phyloP scores from a whole-genome alignment of 2,113 vertebrate genomes.

The Arvicanthis niloticus region DNA sequence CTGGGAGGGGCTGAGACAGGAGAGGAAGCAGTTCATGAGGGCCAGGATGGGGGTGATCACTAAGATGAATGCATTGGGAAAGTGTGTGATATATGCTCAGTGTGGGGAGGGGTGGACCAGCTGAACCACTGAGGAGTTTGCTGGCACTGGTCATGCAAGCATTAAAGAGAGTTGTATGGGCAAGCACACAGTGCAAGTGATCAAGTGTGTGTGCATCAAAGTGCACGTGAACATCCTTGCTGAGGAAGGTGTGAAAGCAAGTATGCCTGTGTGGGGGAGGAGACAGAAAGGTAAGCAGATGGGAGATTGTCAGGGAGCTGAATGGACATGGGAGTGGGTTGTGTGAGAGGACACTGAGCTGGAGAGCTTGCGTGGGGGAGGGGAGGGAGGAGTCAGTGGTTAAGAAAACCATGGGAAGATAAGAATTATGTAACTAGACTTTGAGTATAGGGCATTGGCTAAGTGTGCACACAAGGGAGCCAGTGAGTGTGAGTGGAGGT shows the following conservation, averaged over 20 bases:
- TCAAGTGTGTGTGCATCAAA: fast-evolving
- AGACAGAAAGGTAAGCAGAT: conserved; percentile 33
- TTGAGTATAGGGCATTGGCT: neutral
- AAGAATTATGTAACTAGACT: neutral
- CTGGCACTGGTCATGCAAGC: neutral
- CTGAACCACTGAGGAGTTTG: neutral
- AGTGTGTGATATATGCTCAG: neutral
- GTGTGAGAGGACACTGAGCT: neutral
- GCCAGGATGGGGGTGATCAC: neutral
- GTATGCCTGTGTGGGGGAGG: neutral
- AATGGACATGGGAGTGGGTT: conserved; percentile 33
- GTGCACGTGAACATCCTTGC: neutral
- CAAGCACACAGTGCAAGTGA: neutral
- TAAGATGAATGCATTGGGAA: neutral
- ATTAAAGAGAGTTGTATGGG: neutral
- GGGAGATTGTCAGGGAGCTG: conserved; percentile 47
- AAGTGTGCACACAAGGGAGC: neutral
- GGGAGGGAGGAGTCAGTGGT: neutral
- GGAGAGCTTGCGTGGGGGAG: neutral
- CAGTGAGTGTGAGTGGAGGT: neutral
- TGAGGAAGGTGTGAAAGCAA: conserved; percentile 19
- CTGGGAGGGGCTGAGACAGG: conserved; percentile 54
- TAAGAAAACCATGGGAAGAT: neutral
- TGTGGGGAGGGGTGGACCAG: neutral
- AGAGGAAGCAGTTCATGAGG: conserved; percentile 1